Evolutionary conservation across 2,113 vertebrate species (phyloP).

Genomic region (Halichoeres trimaculatus): DNA sequence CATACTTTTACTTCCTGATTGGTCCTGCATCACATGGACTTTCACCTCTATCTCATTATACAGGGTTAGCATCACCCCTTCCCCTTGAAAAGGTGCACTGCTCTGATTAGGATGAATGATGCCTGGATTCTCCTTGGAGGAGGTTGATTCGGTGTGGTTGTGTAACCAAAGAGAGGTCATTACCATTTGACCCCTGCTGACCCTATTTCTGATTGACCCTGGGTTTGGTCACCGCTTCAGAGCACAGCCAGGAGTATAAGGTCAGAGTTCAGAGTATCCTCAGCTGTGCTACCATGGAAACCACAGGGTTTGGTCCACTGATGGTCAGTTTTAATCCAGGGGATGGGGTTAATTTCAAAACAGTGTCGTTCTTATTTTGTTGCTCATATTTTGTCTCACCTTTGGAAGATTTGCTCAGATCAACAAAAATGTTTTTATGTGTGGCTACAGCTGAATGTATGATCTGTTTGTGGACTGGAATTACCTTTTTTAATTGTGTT

Average conservation of each 20-base stretch:
- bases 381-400: neutral
- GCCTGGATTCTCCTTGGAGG: constrained; percentile 30
- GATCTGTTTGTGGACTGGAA: neutral
- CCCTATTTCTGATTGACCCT: constrained; percentile 72
- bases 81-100: constrained; percentile 29
- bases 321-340: constrained; percentile 58
- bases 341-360: constrained; percentile 32
- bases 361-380: neutral
- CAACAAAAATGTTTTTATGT: neutral
- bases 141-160: constrained; percentile 51
- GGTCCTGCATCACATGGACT: neutral
- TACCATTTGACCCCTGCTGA: constrained; percentile 74
- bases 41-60: constrained; percentile 7
- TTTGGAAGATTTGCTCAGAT: neutral
- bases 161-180: constrained; percentile 71
- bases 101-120: constrained; percentile 70
- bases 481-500: neutral
- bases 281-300: constrained; percentile 79
- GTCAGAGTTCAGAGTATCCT: constrained; percentile 78
- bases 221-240: constrained; percentile 69
- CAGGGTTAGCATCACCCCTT: neutral
- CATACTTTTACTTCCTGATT: neutral
- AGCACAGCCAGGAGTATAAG: constrained; percentile 66
- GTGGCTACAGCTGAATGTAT: neutral
- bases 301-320: constrained; percentile 51